Evolutionary conservation across 2,113 vertebrate genomes (phyloP), one percentile per base, ranked within the genome.

Genomic region (Hippopotamus amphibius): DNA sequence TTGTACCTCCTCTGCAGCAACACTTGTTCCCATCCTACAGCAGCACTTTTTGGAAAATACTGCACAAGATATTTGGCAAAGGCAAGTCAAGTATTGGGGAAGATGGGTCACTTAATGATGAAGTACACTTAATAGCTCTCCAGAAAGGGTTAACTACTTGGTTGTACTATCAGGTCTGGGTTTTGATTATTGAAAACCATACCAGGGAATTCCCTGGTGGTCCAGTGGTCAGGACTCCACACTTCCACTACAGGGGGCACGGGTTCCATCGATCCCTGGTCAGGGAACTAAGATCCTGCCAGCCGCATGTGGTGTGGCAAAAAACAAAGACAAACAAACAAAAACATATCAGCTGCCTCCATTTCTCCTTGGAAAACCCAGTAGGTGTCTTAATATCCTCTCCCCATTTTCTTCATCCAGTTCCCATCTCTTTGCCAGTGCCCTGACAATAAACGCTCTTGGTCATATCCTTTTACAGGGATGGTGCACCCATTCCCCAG

Each of bases 131-230:
- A 79, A 63, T 10, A 69, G 55, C 57, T 57, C 48, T 86, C 43
- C 24, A 65, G 41, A 66, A 76, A 59, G 8, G 9, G 43, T 68
- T 88, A 14, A 1, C 37, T 68, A 10, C 74, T 96, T 93, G 79
- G 65, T 82, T 55, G 90, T 76, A 66, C 68, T 82, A 28, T 77
- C 28, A 87, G 41, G 14, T 59, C 59, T 92, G 6, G 80, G 85
- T 87, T 94, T 95, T 72, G 8, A 69, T 84, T 90, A 76, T 59
- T 88, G 46, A 72, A 88, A 90, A 77, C 28, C 3, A 74, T 81
- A 37, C 46, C 28, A 33, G 28, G 28, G 46, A 48, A 46, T 33
- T 76, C 46, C 28, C 28, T 50, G 43, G 28, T 46, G 30, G 46
- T 50, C 43, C 26, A 17, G 28, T 19, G 26, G 46, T 50, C 50